These are phyloP conservation scores for Hirtodrosophila trivittata DNA, from an alignment of 2,888 invertebrate species.

Conservation along the genomic window DNA sequence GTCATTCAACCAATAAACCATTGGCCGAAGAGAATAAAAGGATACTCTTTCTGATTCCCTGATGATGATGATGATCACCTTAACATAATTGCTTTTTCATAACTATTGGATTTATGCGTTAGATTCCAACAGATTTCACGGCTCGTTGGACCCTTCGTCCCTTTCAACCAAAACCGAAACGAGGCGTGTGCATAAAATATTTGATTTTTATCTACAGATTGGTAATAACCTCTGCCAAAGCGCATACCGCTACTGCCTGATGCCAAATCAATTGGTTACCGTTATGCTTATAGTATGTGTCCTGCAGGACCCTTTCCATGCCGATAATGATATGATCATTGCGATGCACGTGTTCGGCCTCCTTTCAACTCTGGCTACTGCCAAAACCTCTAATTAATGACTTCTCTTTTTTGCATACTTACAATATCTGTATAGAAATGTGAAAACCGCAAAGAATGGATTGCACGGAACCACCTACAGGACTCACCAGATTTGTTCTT, in stretches of 20 bases:
- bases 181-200: slow-evolving; percentile 72
- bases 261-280: slow-evolving; percentile 68
- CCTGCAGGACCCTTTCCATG: slow-evolving; percentile 28
- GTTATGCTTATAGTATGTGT: slow-evolving; percentile 39
- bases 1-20: slow-evolving; percentile 63
- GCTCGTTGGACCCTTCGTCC: slow-evolving; percentile 60
- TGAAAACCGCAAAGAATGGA: slow-evolving; percentile 53
- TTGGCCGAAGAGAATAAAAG: slow-evolving; percentile 18
- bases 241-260: slow-evolving; percentile 18
- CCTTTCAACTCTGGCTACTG: slow-evolving; percentile 46
- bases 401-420: slow-evolving; percentile 49
- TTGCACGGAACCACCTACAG: slow-evolving; percentile 29
- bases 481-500: slow-evolving; percentile 34
- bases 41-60: slow-evolving; percentile 22
- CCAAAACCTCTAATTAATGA: slow-evolving; percentile 63
- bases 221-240: slow-evolving; percentile 21
- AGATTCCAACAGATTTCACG: slow-evolving; percentile 60
- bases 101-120: slow-evolving; percentile 61
- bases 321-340: slow-evolving; percentile 68
- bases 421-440: slow-evolving; percentile 6
- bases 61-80: slow-evolving; percentile 6
- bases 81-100: slow-evolving; percentile 64
- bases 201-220: slow-evolving; percentile 65
- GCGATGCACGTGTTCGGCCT: slow-evolving; percentile 56
- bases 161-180: slow-evolving; percentile 22